Evolutionary conservation across 2,113 vertebrate genomes (phyloP), one percentile per base, ranked within the genome.

Genomic region (Lagenorhynchus albirostris): DNA sequence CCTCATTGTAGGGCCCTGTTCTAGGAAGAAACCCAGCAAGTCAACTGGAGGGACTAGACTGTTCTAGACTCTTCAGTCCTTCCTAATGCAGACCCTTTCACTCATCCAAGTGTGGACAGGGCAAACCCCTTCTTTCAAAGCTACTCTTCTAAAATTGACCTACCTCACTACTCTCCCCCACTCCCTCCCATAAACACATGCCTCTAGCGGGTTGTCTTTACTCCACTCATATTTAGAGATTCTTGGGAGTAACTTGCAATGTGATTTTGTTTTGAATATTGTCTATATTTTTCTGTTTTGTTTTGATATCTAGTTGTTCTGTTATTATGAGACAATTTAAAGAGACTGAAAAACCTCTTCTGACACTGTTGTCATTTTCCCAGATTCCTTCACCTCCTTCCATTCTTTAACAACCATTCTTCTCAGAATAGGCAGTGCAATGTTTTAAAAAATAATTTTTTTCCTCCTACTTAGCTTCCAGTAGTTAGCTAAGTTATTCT

Each of bases 181-280:
- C 36, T 83, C 2, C 14, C 12, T 77, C 21, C 20, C 20, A 1
- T 8, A 44, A 38, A 38, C 0, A 2, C 1, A 25, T 11, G 12
- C 10, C 17, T 17, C 26, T 9, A 8, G 1, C 9, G 2, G 36
- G 2, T 2, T 85, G 0, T 21, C 33, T 81, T 7, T 3, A 13
- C 12, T 9, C 25, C 13, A 23, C 29, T 50, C 17, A 4, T 17
- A 83, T 53, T 18, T 73, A 8, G 9, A 41, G 29, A 11, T 68
- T 44, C 33, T 87, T 50, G 50, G 15, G 21, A 4, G 14, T 81
- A 53, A 6, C 3, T 63, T 68, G 21, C 6, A 23, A 36, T 80
- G 15, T 26, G 41, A 53, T 13, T 71, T 86, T n/a, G 13, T 79
- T 63, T 58, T 47, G 44, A 71, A 38, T 50, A 33, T 31, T 23